Evolutionary conservation across 2,113 vertebrate species (phyloP), one percentile per base, ranked within the genome.

Genomic region (Vombatus ursinus): DNA sequence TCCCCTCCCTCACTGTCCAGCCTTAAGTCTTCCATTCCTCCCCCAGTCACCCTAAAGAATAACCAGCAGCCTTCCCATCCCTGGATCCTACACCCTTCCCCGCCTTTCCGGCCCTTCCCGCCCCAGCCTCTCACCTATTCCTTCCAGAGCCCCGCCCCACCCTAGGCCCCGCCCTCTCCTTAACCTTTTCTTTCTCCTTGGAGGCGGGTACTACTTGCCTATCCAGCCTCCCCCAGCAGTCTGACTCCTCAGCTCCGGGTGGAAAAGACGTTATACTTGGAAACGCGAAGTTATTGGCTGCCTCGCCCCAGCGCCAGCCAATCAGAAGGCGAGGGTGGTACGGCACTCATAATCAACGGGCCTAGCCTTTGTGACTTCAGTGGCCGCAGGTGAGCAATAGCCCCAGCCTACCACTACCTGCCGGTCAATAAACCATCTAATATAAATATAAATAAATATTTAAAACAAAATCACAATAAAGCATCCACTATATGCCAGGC

Each of bases 271-370:
- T n/a, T 84, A n/a, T n/a, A 2, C 68, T 7, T 44, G 61, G 31
- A 44, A 84, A 7, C 5, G 16, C 1, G 0, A 8, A 37, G 9
- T 68, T 10, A 68, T 37, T 37, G 61, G 61, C 37, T n/a, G 31
- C n/a, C 68, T 2, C 16, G 7, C 6, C 68, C 37, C n/a, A 19
- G 37, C 16, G 1, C 68, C n/a, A 44, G 37, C 68, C 68, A 84
- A 84, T 84, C 68, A 84, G 68, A n/a, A 84, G 19, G 68, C 16
- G 68, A 84, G 61, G 31, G 5, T n/a, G 3, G 31, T 31, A 0
- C 28, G 4, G 10, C 28, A 2, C 0, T 0, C 1, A 8, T 68
- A 1, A 3, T 1, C 28, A 14, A 16, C 10, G 3, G 28, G 11
- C 61, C 61, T 68, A 68, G 3, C 61, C 61, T 28, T 68, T 68